These are phyloP conservation scores for Varecia variegata DNA, from an alignment of 2,797 vertebrate genomes.

Conservation along the genomic window DNA sequence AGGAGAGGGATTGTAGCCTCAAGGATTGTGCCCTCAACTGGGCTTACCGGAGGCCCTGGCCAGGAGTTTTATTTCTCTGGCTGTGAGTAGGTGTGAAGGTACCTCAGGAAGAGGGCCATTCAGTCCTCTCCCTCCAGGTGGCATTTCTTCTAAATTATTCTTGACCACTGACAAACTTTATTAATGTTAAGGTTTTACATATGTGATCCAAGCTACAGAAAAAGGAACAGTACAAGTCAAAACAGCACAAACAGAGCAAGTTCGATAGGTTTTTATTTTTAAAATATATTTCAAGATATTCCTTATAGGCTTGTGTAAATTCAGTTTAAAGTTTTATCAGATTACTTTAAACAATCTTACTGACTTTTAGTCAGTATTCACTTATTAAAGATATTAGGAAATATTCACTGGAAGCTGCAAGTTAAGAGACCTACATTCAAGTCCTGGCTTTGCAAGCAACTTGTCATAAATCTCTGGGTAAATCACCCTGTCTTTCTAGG, in stretches of 20 bases:
- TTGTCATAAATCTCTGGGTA: background rate
- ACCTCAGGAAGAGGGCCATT: background rate
- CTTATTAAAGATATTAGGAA: background rate
- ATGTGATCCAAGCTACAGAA: background rate
- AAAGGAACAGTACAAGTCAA: slow-evolving; percentile 1
- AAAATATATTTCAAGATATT: background rate
- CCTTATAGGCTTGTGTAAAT: background rate
- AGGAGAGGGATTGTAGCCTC: background rate
- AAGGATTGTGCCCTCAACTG: background rate
- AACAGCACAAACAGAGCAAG: background rate
- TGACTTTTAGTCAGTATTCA: background rate
- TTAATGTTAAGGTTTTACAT: background rate
- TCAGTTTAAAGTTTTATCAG: slow-evolving; percentile 14
- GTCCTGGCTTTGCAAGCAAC: background rate
- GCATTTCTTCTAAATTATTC: background rate
- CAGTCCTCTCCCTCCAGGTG: background rate
- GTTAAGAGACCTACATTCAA: background rate
- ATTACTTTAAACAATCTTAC: slow-evolving; percentile 12
- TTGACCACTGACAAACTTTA: background rate
- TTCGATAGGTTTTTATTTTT: background rate
- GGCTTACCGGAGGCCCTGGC: background rate
- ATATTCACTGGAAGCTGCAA: background rate
- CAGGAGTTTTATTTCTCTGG: background rate
- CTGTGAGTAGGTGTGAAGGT: background rate
- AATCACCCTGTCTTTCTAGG: background rate